Base-by-base conservation (phyloP, 2,797 vertebrate genomes). In the Pteropus rufus region DNA sequence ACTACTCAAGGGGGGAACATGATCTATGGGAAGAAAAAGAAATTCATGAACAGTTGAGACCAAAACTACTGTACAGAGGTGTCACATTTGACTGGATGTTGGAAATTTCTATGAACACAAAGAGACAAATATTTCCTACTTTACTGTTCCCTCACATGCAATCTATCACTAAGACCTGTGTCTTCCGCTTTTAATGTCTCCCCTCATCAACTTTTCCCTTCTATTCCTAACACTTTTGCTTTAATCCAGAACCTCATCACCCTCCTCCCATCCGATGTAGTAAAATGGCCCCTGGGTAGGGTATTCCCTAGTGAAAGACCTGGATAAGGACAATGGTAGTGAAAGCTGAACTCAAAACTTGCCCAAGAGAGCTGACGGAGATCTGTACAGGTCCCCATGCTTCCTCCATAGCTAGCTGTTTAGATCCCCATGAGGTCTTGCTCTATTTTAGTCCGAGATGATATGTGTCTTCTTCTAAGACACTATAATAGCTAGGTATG, bases 391-490 rank as follows among this genome's bases (percentile, higher is more conserved):
- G 11, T 77, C 11, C 9, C 44, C 10, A 58, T 73, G 29, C 10
- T 77, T 72, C 26, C 67, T 52, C 7, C 31, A 79, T 41, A 72
- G 62, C n/a, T 82, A 70, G 44, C 56, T 54, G 44, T 73, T 19
- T 26, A 93, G 62, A 96, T 92, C 70, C 49, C 44, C 81, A 79
- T 46, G 44, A 96, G 83, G 23, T 31, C 34, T 95, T 90, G 36
- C 39, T 96, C 34, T 60, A 73, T 90, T 90, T 94, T 58, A 92
- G 23, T 86, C 4, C 4, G 49, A 75, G 52, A 92, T 94, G 83
- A 94, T 24, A 82, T 89, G 64, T 77, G 73, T 96, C 77, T 95
- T 94, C 81, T 46, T 88, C 31, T 54, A 75, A 92, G 95, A 80
- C 46, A 62, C 2, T 73, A 69, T 75, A 75, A 52, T 85, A 85